Percentiles rank a stretch among this genome's conserved stretches.
phyloP scores from a whole-genome alignment of 2,797 vertebrate species.

The Hypotaenidia okinawae region DNA sequence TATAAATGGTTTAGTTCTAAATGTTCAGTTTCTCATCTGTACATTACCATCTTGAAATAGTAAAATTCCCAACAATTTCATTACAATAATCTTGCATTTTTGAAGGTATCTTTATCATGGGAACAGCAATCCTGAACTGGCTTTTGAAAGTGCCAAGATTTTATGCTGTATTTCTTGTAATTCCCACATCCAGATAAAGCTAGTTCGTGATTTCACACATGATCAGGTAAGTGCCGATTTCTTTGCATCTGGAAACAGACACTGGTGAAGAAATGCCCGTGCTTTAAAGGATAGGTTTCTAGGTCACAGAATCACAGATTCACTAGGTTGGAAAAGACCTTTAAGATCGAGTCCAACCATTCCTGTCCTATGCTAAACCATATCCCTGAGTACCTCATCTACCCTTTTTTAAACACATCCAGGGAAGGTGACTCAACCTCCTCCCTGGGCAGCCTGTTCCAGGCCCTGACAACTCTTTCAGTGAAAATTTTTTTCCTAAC shows the following conservation, averaged over 20 bases:
- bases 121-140: constrained; percentile 91
- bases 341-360: too few species aligned
- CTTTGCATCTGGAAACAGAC: not conserved
- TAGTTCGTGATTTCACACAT: constrained; percentile 97
- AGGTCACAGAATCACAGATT: not conserved
- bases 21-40: not conserved
- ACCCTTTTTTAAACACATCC: too few species aligned
- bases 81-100: constrained; percentile 21
- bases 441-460: too few species aligned
- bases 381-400: too few species aligned
- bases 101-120: constrained; percentile 93
- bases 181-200: constrained; percentile 92
- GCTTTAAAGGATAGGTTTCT: not conserved
- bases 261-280: not conserved
- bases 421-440: too few species aligned
- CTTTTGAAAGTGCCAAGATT: constrained; percentile 96
- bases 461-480: too few species aligned
- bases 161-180: constrained; percentile 92
- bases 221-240: constrained; percentile 84
- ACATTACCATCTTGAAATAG: not conserved
- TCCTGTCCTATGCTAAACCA: too few species aligned
- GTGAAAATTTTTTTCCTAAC: too few species aligned
- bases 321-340: too few species aligned
- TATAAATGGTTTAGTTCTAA: not conserved
- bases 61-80: not conserved